phyloP scores from a whole-genome alignment of 2,888 invertebrate species.

The Caenorhabditis panamensis region DNA sequence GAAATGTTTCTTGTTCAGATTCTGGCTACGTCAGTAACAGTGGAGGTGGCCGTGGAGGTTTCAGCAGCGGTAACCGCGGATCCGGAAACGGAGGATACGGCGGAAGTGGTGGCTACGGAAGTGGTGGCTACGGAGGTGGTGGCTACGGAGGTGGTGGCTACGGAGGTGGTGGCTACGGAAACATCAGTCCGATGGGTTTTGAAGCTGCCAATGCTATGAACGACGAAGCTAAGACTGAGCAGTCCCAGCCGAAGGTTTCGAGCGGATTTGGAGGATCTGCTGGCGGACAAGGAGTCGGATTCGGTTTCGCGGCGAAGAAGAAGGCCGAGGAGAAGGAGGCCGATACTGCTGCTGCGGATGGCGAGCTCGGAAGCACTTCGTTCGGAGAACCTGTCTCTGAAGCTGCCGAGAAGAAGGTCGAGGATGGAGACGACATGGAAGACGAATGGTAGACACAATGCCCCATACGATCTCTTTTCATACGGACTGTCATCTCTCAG shows the following conservation, averaged over 20 bases:
- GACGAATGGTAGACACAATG: background rate
- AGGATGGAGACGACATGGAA: background rate
- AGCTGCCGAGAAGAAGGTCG: background rate
- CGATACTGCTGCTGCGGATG: background rate
- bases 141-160: slow-evolving; percentile 8
- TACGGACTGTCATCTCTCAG: background rate
- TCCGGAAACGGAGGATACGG: background rate
- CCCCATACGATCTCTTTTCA: background rate
- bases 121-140: slow-evolving; percentile 11
- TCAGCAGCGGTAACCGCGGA: background rate
- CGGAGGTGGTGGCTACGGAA: background rate
- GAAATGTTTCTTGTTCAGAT: background rate
- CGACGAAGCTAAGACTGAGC: background rate
- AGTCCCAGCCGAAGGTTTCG: background rate
- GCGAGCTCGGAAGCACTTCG: background rate
- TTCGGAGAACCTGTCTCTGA: background rate
- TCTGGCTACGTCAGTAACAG: background rate
- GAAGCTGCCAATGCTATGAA: background rate
- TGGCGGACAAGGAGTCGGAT: slow-evolving; percentile 9
- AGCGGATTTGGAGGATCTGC: background rate
- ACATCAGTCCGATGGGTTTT: background rate
- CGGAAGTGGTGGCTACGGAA: slow-evolving; percentile 1
- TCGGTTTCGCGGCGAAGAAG: background rate
- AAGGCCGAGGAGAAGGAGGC: slow-evolving; percentile 12
- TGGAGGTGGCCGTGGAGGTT: slow-evolving; percentile 7